Conservation (phyloP, 2,888 invertebrate genomes). For the Phortica magna region DNA sequence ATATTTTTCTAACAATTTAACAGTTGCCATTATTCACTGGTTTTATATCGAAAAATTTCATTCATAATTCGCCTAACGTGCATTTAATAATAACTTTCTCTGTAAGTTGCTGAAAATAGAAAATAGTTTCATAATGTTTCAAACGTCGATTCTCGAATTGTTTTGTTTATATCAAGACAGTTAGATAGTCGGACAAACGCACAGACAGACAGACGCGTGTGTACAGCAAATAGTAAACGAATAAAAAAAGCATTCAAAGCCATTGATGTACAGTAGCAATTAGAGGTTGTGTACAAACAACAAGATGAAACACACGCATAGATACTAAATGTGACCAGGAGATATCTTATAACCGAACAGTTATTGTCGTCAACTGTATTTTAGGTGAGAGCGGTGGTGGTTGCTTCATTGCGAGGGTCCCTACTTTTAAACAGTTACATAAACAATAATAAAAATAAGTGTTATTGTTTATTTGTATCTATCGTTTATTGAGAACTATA, state of each 20-base stretch:
- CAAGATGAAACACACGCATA: no score
- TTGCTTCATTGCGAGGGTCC: no score
- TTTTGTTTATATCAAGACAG: background rate
- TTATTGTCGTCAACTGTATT: no score
- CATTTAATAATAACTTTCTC: conserved; percentile 54
- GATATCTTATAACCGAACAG: no score
- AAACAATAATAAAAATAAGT: background rate
- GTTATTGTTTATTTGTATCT: background rate
- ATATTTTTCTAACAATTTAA: background rate
- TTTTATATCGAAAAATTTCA: conserved; percentile 23
- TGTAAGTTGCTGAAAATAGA: background rate
- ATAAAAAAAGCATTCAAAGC: no score
- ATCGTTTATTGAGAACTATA: conserved; percentile 1
- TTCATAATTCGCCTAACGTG: conserved; percentile 40
- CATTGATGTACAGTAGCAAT: background rate
- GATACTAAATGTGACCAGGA: no score
- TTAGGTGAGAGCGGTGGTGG: no score
- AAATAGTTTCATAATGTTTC: background rate
- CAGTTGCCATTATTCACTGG: conserved; percentile 9
- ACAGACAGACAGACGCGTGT: background rate
- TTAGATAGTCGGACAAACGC: background rate
- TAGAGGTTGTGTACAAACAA: background rate
- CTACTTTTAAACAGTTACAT: background rate
- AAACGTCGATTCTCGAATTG: background rate
- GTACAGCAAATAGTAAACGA: no score